A percentile compares a stretch with the other conserved stretches of the same genome.
phyloP scores from a whole-genome alignment of 2,113 vertebrate genomes.

The Pholis gunnellus region DNA sequence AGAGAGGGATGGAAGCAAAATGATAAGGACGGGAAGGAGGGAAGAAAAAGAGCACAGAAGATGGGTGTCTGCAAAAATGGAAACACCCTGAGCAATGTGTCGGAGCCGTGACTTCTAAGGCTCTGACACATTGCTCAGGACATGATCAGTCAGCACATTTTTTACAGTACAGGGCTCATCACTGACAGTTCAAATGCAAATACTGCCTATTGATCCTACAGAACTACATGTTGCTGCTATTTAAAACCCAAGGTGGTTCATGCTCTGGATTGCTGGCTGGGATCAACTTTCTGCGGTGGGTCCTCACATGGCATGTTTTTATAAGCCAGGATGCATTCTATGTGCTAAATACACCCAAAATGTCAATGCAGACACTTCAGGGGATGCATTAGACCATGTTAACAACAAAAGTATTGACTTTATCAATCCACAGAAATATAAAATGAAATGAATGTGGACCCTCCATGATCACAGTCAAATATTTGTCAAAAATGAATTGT shows the following conservation, averaged over 20 bases:
- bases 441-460: neutral
- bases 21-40: constrained; percentile 26
- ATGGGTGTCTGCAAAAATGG: constrained; percentile 67
- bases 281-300: neutral
- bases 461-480: neutral
- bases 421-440: neutral
- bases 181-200: constrained; percentile 63
- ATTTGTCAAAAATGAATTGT: constrained; percentile 12
- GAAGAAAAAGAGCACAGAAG: constrained; percentile 56
- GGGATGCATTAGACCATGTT: constrained; percentile 7
- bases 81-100: constrained; percentile 68
- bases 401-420: neutral
- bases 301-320: constrained; percentile 1
- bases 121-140: constrained; percentile 63
- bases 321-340: neutral
- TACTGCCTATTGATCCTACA: constrained; percentile 38
- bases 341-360: neutral
- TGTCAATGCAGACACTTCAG: neutral
- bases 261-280: constrained; percentile 1
- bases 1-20: constrained; percentile 31
- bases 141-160: constrained; percentile 74
- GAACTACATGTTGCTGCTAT: constrained; percentile 20
- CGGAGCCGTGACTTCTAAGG: constrained; percentile 65
- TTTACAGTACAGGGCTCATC: constrained; percentile 50
- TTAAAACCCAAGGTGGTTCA: constrained; percentile 12